Percentiles rank a stretch among this genome's conserved stretches.
Conservation (phyloP, 2,113 vertebrate genomes). For the Uria aalge region DNA sequence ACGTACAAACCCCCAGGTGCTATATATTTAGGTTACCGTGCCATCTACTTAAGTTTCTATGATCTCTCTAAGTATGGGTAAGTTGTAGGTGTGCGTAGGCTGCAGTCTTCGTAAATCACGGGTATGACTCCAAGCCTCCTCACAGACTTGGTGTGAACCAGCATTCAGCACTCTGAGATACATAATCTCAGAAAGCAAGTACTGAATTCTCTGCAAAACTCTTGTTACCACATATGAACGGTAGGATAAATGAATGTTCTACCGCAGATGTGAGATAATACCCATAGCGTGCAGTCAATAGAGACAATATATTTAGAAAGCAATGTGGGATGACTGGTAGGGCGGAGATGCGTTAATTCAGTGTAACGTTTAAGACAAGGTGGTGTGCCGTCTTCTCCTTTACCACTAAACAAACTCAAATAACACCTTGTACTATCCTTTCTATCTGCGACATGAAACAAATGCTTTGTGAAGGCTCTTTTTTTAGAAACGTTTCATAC, state of each 20-base stretch:
- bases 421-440: neutral
- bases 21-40: constrained; percentile 66
- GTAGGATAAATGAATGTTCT: constrained; percentile 35
- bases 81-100: constrained; percentile 72
- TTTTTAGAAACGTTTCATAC: neutral
- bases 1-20: constrained; percentile 62
- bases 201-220: constrained; percentile 43
- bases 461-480: neutral
- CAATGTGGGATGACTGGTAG: neutral
- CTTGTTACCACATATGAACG: constrained; percentile 67
- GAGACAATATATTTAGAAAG: neutral
- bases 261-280: constrained; percentile 79
- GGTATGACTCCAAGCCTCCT: constrained; percentile 52
- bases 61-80: constrained; percentile 71
- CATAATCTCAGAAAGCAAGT: constrained; percentile 61
- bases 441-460: neutral
- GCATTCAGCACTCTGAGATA: constrained; percentile 48
- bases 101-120: constrained; percentile 62
- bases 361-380: neutral
- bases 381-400: neutral
- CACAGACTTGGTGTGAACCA: constrained; percentile 62
- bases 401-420: constrained; percentile 6
- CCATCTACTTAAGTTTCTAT: constrained; percentile 71
- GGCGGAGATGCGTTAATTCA: neutral
- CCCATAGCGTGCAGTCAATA: neutral